phyloP scores from a whole-genome alignment of 2,113 vertebrate genomes.

The Rhinolophus ferrumequinum region DNA sequence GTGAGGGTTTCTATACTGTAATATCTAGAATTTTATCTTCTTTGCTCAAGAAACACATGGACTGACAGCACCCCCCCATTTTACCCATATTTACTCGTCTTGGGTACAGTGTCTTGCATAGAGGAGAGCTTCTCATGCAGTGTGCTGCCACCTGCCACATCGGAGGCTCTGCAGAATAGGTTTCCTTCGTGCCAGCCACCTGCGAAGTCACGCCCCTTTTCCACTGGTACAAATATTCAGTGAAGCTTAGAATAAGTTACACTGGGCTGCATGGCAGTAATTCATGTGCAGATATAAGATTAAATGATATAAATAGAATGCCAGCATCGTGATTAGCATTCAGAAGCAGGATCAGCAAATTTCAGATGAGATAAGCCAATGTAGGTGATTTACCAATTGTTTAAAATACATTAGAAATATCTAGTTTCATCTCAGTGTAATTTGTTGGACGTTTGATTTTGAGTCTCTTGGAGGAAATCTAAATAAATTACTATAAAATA shows the following conservation, averaged over 20 bases:
- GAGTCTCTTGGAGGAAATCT: slow-evolving; percentile 59
- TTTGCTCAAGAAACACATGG: slow-evolving; percentile 15
- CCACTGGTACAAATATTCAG: slow-evolving; percentile 78
- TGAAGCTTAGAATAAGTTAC: slow-evolving; percentile 70
- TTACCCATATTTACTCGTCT: slow-evolving; percentile 33
- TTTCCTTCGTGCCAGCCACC: slow-evolving; percentile 66
- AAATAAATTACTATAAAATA: slow-evolving; percentile 73
- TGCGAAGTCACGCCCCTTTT: slow-evolving; percentile 67
- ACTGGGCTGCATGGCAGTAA: slow-evolving; percentile 72
- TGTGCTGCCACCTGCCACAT: background rate
- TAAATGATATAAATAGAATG: slow-evolving; percentile 82
- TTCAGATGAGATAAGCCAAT: slow-evolving; percentile 82
- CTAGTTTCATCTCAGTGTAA: slow-evolving; percentile 79
- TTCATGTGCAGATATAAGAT: slow-evolving; percentile 76
- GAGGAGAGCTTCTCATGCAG: slow-evolving; percentile 28
- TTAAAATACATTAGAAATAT: slow-evolving; percentile 84
- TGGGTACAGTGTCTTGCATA: slow-evolving; percentile 44
- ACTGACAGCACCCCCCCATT: background rate
- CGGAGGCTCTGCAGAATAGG: slow-evolving; percentile 4
- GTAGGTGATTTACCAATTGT: slow-evolving; percentile 82
- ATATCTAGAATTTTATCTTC: slow-evolving; percentile 21
- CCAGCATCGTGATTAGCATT: slow-evolving; percentile 72
- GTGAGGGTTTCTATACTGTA: background rate
- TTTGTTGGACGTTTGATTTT: slow-evolving; percentile 78
- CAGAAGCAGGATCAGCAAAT: slow-evolving; percentile 84